Evolutionary conservation across 1,140 invertebrate species (phyloP), one percentile per base, ranked within the genome.

Genomic region (Bradynema listronoti): DNA sequence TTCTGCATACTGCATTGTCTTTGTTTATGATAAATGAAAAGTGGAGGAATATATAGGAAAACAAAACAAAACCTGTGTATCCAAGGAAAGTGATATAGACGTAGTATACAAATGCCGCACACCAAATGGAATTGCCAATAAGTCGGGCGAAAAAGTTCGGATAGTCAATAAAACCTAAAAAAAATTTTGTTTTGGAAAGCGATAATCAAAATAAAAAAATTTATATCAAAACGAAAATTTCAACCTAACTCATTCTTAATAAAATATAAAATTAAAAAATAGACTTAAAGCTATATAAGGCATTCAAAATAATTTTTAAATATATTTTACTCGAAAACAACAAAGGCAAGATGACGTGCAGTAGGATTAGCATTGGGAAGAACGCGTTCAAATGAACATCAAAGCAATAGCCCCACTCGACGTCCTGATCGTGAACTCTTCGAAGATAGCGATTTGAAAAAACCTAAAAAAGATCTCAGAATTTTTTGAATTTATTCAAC

Each of bases 311-410:
- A n/a, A n/a, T n/a, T n/a, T n/a, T n/a, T n/a, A n/a, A n/a, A n/a
- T n/a, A n/a, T n/a, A n/a, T n/a, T 42, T 49, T 27, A 75, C 72
- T 60, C 22, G 68, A 68, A 57, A 67, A 78, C 22, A 78, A 33
- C 42, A 78, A 45, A 14, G 77, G 77, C n/a, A 79, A 70, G 63
- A 95, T 84, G 66, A 92, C 87, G 80, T 98, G 92, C 33, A 98
- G 83, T 66, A 97, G 85, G 58, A 94, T 86, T 24, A 97, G 82
- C 2, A 91, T 85, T 53, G 94, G 93, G 81, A 97, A 94, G 80
- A 93, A 93, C 5, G 94, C 93, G 83, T 98, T 97, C 58, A 98
- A 84, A 82, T 99, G 94, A 39, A 99, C 90, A 81, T 98, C 94
- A 81, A 98, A 98, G 29, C 89, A 87, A 81, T 95, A 98, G 1